These are phyloP conservation scores for Phrynocephalus forsythii DNA, from an alignment of 2,797 vertebrate genomes.

Conservation along the genomic window DNA sequence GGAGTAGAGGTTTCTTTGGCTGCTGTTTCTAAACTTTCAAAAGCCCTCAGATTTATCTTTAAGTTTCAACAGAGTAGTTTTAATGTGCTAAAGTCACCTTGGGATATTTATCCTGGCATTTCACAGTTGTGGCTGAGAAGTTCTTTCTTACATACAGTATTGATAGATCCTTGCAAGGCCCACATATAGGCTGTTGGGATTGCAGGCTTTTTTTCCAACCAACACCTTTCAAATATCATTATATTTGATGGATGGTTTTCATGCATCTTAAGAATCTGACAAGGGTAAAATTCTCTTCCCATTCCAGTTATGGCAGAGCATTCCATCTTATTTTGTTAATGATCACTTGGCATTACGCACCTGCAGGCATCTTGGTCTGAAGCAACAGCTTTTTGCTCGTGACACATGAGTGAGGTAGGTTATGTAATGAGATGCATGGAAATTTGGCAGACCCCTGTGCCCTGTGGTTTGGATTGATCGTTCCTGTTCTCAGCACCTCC, in stretches of 20 bases:
- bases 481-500: not conserved
- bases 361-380: not conserved
- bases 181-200: not conserved
- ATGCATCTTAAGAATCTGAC: not conserved
- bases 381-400: not conserved
- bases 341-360: not conserved
- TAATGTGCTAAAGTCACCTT: not conserved
- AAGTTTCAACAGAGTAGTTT: not conserved
- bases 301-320: not conserved
- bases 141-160: not conserved
- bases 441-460: too few relatives aligned
- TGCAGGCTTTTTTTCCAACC: not conserved
- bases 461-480: not conserved
- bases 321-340: not conserved
- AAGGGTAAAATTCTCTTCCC: not conserved
- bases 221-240: not conserved
- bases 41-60: not conserved
- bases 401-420: not conserved
- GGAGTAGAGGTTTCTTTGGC: not conserved
- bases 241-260: not conserved
- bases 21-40: not conserved
- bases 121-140: not conserved
- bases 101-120: not conserved
- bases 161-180: not conserved
- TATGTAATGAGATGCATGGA: not conserved